These are phyloP conservation scores for Rhizoglyphus robini DNA, from an alignment of 1,140 invertebrate genomes.

Conservation along the genomic window DNA sequence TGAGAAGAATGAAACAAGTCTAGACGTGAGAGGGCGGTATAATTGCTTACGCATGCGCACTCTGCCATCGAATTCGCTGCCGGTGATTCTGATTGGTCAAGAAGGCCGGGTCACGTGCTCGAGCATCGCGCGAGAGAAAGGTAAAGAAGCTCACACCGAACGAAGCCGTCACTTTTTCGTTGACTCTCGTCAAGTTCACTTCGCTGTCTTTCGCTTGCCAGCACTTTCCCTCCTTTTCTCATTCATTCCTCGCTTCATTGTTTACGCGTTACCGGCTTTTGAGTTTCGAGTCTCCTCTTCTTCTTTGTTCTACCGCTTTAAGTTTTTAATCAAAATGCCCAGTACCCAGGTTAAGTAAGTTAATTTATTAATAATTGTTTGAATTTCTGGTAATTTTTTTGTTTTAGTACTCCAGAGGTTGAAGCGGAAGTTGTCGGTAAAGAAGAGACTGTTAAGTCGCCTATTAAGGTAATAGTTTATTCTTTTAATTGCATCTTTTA, in stretches of 20 bases:
- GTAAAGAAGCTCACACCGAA: too few species aligned
- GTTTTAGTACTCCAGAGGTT: constrained; percentile 10
- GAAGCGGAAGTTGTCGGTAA: background rate
- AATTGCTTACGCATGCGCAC: too few species aligned
- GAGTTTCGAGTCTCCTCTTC: background rate
- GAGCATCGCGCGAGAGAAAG: too few species aligned
- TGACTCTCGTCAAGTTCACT: background rate
- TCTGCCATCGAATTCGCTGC: too few species aligned
- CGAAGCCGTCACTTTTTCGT: background rate
- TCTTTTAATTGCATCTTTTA: background rate
- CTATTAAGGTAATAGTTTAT: background rate
- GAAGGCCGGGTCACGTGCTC: too few species aligned
- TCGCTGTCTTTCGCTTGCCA: too few species aligned
- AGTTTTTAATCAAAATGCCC: background rate
- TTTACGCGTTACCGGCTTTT: constrained; percentile 10
- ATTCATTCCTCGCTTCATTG: background rate
- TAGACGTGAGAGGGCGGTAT: too few species aligned
- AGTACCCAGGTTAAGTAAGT: constrained; percentile 7
- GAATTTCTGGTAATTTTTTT: background rate
- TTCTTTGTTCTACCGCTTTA: background rate
- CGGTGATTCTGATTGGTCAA: too few species aligned
- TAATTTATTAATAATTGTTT: background rate
- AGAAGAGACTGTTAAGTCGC: background rate
- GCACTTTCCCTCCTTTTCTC: too few species aligned
- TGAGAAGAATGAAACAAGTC: too few species aligned